Evolutionary conservation across 2,113 vertebrate genomes (phyloP), one percentile per base, ranked within the genome.

Genomic region (Muscicapa adusta): DNA sequence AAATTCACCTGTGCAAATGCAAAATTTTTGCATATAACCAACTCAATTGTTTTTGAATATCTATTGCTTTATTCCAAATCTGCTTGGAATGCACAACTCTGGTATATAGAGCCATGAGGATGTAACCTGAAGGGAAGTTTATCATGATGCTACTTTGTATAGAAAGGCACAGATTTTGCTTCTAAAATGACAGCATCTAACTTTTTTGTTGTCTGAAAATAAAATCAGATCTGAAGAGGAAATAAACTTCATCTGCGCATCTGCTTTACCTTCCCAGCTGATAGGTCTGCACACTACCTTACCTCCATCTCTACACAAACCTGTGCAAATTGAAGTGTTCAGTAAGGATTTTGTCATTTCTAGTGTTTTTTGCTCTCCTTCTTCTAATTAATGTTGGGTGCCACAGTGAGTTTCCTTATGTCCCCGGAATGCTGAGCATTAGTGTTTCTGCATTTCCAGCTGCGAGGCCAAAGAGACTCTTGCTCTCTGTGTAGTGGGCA

Each of bases 21-120:
- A 45, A 51, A 48, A 19, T 50, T 88, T 70, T 43, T 33, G 3
- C 38, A 1, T 36, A 12, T 42, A 51, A 50, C 9, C 29, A 47
- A 9, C 20, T 47, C 7, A 18, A 2, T 71, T 47, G 14, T 66
- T 89, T 67, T 51, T 7, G 65, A 47, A 28, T 43, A 6, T 76
- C 62, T 18, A 0, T 58, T 62, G 9, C 33, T 79, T 71, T 83
- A 19, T 58, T 92, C 54, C 14, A 20, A 7, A 38, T 63, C 34
- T 54, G 12, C 9, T 58, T 82, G 40, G 50, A 25, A 61, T 36
- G 34, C 29, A 70, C 19, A 70, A 3, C 10, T 75, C 8, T 18
- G 23, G 9, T 22, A 22, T 47, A 6, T 8, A 40, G 7, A 88
- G 10, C 16, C 26, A 58, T 3, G 0, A 1, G 12, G 58, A 10